These are phyloP conservation scores for Brachylomia viminalis DNA, from an alignment of 2,888 invertebrate species.

Conservation along the genomic window DNA sequence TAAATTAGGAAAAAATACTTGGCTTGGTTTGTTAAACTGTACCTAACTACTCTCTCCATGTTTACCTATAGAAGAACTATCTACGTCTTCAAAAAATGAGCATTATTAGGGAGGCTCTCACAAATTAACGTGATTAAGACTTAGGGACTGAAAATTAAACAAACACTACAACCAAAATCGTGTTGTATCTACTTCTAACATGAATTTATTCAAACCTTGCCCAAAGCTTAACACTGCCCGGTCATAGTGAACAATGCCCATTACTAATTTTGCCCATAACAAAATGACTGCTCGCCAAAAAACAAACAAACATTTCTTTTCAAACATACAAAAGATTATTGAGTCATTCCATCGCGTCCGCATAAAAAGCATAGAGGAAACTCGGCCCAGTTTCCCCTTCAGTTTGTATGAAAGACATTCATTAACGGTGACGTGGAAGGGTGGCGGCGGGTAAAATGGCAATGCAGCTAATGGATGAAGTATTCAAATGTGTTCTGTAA, in stretches of 20 bases:
- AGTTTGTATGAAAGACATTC: slow-evolving; percentile 61
- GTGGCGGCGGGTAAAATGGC: slow-evolving; percentile 42
- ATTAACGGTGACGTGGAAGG: slow-evolving; percentile 52
- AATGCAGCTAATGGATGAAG: slow-evolving; percentile 39
- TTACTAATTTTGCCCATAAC: background rate
- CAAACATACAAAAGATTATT: slow-evolving; percentile 22
- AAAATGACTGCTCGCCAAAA: background rate
- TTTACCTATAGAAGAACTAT: background rate
- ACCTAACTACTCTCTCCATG: background rate
- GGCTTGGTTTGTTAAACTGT: background rate
- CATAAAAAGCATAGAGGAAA: slow-evolving; percentile 28
- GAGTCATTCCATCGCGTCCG: slow-evolving; percentile 8
- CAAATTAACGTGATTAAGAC: background rate
- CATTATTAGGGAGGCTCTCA: too few relatives aligned
- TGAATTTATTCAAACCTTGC: background rate
- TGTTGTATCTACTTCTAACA: background rate
- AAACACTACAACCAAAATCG: background rate
- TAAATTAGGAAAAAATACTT: background rate
- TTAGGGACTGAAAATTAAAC: background rate
- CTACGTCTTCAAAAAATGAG: too few relatives aligned
- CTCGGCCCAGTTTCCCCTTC: slow-evolving; percentile 55
- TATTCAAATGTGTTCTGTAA: slow-evolving; percentile 35
- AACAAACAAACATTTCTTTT: slow-evolving; percentile 20
- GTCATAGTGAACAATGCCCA: background rate
- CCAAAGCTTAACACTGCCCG: background rate